A percentile compares a stretch with the other conserved stretches of the same genome.
These are phyloP conservation scores for Terrapene triunguis DNA, from an alignment of 2,113 vertebrate genomes.

Conservation along the genomic window DNA sequence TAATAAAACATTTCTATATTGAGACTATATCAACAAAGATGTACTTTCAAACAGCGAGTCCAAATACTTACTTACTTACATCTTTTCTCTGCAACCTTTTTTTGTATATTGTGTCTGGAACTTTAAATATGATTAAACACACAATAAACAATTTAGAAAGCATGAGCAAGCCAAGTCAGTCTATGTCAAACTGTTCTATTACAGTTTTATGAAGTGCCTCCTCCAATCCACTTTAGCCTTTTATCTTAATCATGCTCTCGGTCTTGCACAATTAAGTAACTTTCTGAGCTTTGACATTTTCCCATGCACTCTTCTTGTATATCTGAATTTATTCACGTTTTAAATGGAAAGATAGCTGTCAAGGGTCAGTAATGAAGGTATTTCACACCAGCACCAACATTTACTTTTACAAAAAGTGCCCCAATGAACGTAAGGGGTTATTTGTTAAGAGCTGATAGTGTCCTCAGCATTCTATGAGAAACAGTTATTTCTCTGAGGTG, in stretches of 20 bases:
- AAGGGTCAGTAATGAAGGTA: no score
- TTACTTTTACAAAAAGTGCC: background rate
- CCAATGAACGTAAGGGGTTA: rapidly evolving
- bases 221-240: background rate
- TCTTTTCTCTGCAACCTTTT: background rate
- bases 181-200: background rate
- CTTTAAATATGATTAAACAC: background rate
- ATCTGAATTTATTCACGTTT: background rate
- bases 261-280: background rate
- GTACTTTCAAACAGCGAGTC: background rate
- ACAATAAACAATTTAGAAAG: background rate
- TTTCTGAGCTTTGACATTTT: rapidly evolving
- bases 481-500: background rate
- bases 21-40: background rate
- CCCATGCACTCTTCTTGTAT: background rate
- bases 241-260: background rate
- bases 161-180: background rate
- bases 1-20: conserved; percentile 2
- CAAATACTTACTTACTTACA: conserved; percentile 28
- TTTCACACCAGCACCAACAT: rapidly evolving
- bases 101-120: background rate
- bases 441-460: background rate
- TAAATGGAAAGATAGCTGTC: background rate
- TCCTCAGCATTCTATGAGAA: background rate
- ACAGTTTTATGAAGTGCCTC: background rate